Percentiles rank a stretch among this genome's conserved stretches.
phyloP scores from a whole-genome alignment of 1,140 invertebrate species.

The Lasioglossum albipes region DNA sequence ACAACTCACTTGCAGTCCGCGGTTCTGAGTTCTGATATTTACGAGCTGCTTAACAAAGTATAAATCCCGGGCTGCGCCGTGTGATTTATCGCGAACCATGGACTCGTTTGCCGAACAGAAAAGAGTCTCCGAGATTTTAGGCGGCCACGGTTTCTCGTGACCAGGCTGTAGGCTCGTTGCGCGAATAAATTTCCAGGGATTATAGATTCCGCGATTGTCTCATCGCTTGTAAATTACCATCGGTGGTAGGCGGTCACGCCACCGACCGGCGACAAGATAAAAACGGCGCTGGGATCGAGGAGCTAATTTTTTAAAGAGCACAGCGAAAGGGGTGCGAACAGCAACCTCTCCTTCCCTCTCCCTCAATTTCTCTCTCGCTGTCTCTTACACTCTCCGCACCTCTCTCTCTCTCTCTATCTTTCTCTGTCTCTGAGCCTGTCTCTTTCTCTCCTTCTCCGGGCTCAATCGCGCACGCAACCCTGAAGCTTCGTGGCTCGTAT shows the following conservation, averaged over 20 bases:
- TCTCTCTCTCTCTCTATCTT: slow-evolving; percentile 2
- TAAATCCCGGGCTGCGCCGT: too few relatives aligned
- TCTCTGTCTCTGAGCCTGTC: neutral
- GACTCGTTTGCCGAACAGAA: too few relatives aligned
- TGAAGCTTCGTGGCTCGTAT: slow-evolving; percentile 61
- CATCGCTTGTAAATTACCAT: slow-evolving; percentile 35
- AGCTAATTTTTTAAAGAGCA: slow-evolving; percentile 69
- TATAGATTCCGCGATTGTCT: slow-evolving; percentile 33
- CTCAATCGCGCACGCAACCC: slow-evolving; percentile 63
- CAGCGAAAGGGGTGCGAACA: slow-evolving; percentile 60
- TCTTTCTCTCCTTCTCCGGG: slow-evolving; percentile 29
- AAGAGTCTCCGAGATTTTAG: too few relatives aligned
- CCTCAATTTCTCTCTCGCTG: neutral
- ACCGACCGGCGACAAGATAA: slow-evolving; percentile 34
- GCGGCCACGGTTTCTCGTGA: too few relatives aligned
- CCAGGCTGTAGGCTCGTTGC: too few relatives aligned
- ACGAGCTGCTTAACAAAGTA: too few relatives aligned
- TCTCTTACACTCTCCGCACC: neutral
- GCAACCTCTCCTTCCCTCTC: slow-evolving; percentile 35
- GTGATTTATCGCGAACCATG: too few relatives aligned
- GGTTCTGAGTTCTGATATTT: too few relatives aligned
- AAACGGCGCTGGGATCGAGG: slow-evolving; percentile 39
- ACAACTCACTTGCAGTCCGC: too few relatives aligned
- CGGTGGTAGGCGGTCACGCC: slow-evolving; percentile 13
- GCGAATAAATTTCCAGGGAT: neutral